Conservation (phyloP, 2,113 vertebrate species). For the Tragelaphus imberbis region DNA sequence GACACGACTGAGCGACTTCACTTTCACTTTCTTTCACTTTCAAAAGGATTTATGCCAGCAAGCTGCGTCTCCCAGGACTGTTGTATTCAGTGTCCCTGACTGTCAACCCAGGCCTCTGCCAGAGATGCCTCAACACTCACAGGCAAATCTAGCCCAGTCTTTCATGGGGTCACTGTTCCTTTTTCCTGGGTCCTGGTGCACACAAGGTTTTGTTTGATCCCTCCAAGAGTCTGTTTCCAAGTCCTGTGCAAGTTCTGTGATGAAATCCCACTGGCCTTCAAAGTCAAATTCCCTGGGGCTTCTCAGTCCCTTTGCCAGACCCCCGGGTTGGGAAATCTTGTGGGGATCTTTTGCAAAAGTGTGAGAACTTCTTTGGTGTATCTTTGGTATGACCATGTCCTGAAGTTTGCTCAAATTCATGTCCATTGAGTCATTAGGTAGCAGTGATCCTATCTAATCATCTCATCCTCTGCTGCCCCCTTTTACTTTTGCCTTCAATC, state of each 20-base stretch:
- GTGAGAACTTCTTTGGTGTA: background rate
- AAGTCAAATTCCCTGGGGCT: background rate
- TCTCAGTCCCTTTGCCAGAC: background rate
- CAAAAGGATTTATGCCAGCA: background rate
- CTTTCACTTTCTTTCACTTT: too few species aligned
- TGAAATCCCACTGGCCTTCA: background rate
- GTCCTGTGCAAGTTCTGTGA: background rate
- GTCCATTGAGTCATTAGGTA: background rate
- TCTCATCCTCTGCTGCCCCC: background rate
- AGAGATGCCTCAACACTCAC: background rate
- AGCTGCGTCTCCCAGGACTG: background rate
- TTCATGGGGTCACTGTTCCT: background rate
- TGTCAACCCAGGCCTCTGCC: background rate
- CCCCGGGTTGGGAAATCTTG: background rate
- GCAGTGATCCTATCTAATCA: background rate
- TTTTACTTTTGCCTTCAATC: background rate
- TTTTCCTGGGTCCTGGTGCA: background rate
- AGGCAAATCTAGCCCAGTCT: background rate
- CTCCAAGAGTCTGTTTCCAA: background rate
- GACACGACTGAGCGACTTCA: too few species aligned
- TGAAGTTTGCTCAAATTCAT: background rate
- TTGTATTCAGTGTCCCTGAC: background rate
- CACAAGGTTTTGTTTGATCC: background rate
- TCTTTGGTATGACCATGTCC: background rate
- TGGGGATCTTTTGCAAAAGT: background rate